Evolutionary conservation across 1,140 invertebrate genomes (phyloP).

Genomic region (Lucilia cuprina): DNA sequence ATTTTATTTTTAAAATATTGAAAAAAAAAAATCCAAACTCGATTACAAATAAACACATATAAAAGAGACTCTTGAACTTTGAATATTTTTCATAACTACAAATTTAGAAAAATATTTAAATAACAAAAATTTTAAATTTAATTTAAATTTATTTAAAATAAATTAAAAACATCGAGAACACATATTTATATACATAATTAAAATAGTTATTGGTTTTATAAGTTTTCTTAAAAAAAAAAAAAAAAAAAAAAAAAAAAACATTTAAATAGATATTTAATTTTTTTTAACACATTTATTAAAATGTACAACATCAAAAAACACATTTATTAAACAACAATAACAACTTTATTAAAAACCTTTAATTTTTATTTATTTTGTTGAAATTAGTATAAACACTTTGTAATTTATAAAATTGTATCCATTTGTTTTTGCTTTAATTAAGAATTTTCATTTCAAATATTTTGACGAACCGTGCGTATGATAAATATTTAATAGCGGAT

Average conservation of each 20-base stretch:
- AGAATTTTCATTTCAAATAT: not conserved
- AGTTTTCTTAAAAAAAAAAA: too few relatives aligned
- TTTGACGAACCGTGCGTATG: not conserved
- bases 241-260: not conserved
- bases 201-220: too few relatives aligned
- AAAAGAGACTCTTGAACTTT: too few relatives aligned
- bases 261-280: not conserved
- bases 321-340: not conserved
- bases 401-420: not conserved
- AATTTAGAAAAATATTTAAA: too few relatives aligned
- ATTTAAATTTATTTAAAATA: not conserved
- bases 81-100: too few relatives aligned
- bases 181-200: not conserved
- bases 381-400: not conserved
- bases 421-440: not conserved
- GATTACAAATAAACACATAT: too few relatives aligned
- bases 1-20: too few relatives aligned
- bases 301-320: not conserved
- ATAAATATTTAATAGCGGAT: not conserved
- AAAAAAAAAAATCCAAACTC: too few relatives aligned
- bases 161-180: not conserved
- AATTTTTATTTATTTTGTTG: not conserved
- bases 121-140: too few relatives aligned
- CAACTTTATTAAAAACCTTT: slow-evolving; percentile 9
- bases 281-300: not conserved